A percentile compares a stretch with the other conserved stretches of the same genome.
Conservation (phyloP, 53 echinoderm and acorn worm species). For the Hippasteria phrygiana region DNA sequence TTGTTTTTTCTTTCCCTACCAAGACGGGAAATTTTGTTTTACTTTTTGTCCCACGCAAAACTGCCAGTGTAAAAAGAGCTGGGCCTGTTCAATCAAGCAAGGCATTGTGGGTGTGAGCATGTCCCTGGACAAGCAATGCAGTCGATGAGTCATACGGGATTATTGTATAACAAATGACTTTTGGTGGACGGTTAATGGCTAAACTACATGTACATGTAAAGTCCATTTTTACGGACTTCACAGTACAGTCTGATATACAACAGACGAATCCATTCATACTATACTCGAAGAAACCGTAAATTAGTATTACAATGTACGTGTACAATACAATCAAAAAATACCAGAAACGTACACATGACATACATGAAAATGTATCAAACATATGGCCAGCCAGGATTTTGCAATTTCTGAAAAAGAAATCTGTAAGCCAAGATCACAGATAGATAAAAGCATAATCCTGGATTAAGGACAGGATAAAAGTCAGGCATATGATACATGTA, state of each 20-base stretch:
- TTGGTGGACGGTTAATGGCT: background rate
- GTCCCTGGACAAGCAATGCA: background rate
- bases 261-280: too few relatives aligned
- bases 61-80: background rate
- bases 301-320: too few relatives aligned
- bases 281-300: too few relatives aligned
- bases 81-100: slow-evolving; percentile 3
- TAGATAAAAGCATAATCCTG: background rate
- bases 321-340: too few relatives aligned
- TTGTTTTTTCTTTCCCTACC: background rate
- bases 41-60: background rate
- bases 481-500: background rate
- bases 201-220: background rate
- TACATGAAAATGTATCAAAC: too few relatives aligned
- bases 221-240: too few relatives aligned
- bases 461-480: background rate
- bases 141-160: slow-evolving; percentile 20
- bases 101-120: slow-evolving; percentile 36
- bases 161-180: background rate
- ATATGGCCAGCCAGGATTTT: too few relatives aligned
- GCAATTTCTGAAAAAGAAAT: too few relatives aligned
- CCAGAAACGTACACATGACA: too few relatives aligned
- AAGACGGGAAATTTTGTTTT: background rate
- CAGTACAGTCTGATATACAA: too few relatives aligned
- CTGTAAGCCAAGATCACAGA: background rate